Percentiles rank a stretch among this genome's conserved stretches.
Conservation (phyloP, 2,113 vertebrate genomes). For the Nothobranchius furzeri region DNA sequence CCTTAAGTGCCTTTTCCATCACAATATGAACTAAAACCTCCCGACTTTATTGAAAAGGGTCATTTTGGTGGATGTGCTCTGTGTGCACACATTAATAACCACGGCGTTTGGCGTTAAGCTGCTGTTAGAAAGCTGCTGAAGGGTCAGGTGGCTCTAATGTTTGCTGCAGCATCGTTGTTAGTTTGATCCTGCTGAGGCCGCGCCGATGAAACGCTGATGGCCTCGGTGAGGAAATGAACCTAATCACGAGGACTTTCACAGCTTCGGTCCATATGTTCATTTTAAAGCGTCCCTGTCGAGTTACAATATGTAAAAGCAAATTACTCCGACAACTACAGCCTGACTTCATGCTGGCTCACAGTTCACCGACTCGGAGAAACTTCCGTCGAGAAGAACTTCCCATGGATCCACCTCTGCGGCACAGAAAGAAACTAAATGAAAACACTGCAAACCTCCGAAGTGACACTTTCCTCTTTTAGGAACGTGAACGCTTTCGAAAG, state of each 20-base stretch:
- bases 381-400: slow-evolving; percentile 32
- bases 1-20: neutral
- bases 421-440: neutral
- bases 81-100: slow-evolving; percentile 13
- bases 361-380: slow-evolving; percentile 37
- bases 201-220: slow-evolving; percentile 51
- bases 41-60: neutral
- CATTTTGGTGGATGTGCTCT: neutral
- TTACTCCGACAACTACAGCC: slow-evolving; percentile 44
- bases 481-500: slow-evolving; percentile 41
- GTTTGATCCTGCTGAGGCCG: slow-evolving; percentile 41
- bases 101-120: slow-evolving; percentile 5
- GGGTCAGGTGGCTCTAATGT: slow-evolving; percentile 45
- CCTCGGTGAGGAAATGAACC: slow-evolving; percentile 40
- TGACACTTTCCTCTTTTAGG: slow-evolving; percentile 46
- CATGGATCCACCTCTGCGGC: slow-evolving; percentile 15
- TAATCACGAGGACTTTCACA: slow-evolving; percentile 50
- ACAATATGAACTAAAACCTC: neutral
- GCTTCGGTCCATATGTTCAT: slow-evolving; percentile 66
- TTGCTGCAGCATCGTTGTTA: slow-evolving; percentile 18
- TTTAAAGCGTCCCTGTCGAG: slow-evolving; percentile 47
- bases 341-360: slow-evolving; percentile 31
- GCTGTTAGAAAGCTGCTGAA: slow-evolving; percentile 10
- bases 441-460: slow-evolving; percentile 21
- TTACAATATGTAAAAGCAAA: slow-evolving; percentile 56